phyloP scores from a whole-genome alignment of 2,113 vertebrate genomes.

The Labeo rohita region DNA sequence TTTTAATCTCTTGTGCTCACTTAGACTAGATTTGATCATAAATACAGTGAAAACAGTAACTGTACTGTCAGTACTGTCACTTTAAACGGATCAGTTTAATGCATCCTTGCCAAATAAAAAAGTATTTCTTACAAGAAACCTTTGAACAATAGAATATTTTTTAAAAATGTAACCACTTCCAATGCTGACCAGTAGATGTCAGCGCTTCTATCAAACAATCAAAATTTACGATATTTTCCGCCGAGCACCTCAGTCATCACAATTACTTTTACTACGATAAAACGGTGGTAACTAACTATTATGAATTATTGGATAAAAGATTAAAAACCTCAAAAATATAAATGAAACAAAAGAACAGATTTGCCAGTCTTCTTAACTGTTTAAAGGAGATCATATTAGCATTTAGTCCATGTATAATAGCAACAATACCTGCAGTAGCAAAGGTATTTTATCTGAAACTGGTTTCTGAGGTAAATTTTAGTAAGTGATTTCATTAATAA shows the following conservation, averaged over 20 bases:
- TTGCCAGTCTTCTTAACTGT: not conserved
- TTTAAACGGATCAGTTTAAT: not conserved
- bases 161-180: not conserved
- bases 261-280: not conserved
- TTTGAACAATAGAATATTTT: not conserved
- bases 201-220: not conserved
- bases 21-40: not conserved
- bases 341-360: not conserved
- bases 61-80: not conserved
- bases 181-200: slow-evolving; percentile 4
- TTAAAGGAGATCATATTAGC: not conserved
- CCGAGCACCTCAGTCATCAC: not conserved
- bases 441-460: not conserved
- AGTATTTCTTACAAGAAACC: not conserved
- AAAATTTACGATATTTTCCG: not conserved
- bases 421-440: not conserved
- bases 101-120: not conserved
- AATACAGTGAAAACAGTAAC: not conserved
- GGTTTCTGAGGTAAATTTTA: not conserved
- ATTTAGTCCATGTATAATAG: not conserved
- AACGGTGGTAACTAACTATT: not conserved
- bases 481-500: not conserved
- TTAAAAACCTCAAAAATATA: not conserved
- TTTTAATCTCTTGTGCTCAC: no score
- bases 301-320: not conserved